These are phyloP conservation scores for Vireo altiloquus DNA, from an alignment of 2,113 vertebrate species.

Conservation along the genomic window DNA sequence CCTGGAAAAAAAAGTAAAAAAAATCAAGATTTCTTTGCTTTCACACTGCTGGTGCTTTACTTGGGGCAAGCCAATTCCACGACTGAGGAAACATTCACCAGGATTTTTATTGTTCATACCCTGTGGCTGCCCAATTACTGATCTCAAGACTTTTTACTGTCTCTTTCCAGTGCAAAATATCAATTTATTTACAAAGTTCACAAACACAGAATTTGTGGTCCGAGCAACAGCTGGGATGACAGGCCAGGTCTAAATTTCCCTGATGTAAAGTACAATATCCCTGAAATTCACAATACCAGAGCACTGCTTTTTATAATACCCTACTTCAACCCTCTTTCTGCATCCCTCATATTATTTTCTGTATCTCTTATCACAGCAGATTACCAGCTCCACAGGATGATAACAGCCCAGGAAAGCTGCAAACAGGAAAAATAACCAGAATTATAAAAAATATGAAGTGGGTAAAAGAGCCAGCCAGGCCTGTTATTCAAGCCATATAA, in stretches of 20 bases:
- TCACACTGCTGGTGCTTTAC: background rate
- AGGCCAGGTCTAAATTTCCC: background rate
- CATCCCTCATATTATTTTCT: background rate
- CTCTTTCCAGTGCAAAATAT: background rate
- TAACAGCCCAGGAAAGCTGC: background rate
- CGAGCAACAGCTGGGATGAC: background rate
- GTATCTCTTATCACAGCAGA: background rate
- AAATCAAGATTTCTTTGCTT: background rate
- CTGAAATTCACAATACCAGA: background rate
- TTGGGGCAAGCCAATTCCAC: background rate
- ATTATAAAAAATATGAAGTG: background rate
- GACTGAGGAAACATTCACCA: background rate
- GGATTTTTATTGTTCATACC: background rate
- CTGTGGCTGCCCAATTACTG: background rate
- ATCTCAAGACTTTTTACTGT: background rate
- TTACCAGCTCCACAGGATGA: background rate
- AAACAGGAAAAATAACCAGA: slow-evolving; percentile 14
- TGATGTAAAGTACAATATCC: background rate
- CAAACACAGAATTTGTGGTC: background rate
- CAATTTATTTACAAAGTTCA: background rate
- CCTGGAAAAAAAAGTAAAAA: background rate
- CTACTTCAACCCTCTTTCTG: background rate
- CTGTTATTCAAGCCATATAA: slow-evolving; percentile 17
- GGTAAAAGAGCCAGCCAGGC: background rate
- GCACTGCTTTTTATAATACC: background rate